Conservation (phyloP, 2,113 vertebrate genomes). For the Cryptomyrus ogoouensis region DNA sequence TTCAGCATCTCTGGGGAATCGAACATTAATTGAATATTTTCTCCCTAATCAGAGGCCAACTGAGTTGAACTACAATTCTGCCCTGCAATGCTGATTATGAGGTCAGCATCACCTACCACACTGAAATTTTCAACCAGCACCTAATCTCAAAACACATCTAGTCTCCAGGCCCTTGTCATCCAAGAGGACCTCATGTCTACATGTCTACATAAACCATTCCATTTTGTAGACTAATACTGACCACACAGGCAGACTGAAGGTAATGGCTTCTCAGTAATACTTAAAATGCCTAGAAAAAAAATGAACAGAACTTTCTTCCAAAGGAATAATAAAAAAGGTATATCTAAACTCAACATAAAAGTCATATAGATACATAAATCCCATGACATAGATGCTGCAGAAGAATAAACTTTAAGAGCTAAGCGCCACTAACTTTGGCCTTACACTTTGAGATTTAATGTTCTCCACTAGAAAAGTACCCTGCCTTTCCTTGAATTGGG, state of each 20-base stretch:
- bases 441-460: background rate
- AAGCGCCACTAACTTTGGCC: background rate
- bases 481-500: background rate
- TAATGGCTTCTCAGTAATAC: background rate
- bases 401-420: background rate
- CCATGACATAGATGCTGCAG: background rate
- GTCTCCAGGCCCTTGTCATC: background rate
- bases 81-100: background rate
- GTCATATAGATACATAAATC: background rate
- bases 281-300: background rate
- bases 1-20: conserved; percentile 9
- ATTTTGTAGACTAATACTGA: background rate
- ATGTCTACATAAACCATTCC: background rate
- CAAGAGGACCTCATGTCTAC: background rate
- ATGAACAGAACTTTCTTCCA: background rate
- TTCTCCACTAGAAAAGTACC: background rate
- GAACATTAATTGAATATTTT: conserved; percentile 3
- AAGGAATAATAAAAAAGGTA: background rate
- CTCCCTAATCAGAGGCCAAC: background rate
- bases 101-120: background rate
- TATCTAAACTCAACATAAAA: background rate
- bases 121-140: background rate
- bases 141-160: background rate
- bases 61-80: background rate
- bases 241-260: background rate